Conservation (phyloP, 2,888 invertebrate genomes). For the Drosophila nr. perissopoda region DNA sequence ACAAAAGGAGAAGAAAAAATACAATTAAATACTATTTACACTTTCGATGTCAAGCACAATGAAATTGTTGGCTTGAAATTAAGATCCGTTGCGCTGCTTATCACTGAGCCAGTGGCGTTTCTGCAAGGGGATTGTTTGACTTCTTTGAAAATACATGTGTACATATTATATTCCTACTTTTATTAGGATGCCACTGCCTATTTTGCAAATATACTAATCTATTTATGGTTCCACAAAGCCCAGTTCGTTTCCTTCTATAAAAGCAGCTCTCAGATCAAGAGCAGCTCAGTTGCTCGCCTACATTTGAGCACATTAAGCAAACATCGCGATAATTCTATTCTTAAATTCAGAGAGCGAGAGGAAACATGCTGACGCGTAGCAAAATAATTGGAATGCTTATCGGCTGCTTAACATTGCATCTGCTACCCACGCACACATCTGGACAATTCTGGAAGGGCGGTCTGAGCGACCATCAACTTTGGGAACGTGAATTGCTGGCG, state of each 20-base stretch:
- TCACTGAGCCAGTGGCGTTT: conserved; percentile 39
- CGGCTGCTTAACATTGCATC: conserved; percentile 33
- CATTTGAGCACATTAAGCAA: background rate
- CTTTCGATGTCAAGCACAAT: conserved; percentile 48
- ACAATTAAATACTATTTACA: conserved; percentile 17
- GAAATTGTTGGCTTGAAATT: conserved; percentile 32
- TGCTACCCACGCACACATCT: conserved; percentile 13
- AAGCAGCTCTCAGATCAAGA: conserved; percentile 17
- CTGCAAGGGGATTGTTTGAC: background rate
- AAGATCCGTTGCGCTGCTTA: conserved; percentile 42
- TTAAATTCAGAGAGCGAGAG: background rate
- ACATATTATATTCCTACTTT: background rate
- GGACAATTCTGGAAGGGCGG: conserved; percentile 75
- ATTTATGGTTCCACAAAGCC: conserved; percentile 9
- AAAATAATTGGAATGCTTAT: conserved; percentile 39
- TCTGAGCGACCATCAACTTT: conserved; percentile 54
- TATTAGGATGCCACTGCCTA: conserved; percentile 9
- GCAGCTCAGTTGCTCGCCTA: conserved; percentile 41
- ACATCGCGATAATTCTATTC: conserved; percentile 9
- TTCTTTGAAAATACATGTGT: background rate
- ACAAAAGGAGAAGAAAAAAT: conserved; percentile 6
- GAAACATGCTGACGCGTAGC: conserved; percentile 43
- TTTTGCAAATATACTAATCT: conserved; percentile 34
- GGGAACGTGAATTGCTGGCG: conserved; percentile 68
- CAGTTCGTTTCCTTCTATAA: conserved; percentile 46